Evolutionary conservation across 2,797 vertebrate species (phyloP), one percentile per base, ranked within the genome.

Genomic region (Coregonus sp.): DNA sequence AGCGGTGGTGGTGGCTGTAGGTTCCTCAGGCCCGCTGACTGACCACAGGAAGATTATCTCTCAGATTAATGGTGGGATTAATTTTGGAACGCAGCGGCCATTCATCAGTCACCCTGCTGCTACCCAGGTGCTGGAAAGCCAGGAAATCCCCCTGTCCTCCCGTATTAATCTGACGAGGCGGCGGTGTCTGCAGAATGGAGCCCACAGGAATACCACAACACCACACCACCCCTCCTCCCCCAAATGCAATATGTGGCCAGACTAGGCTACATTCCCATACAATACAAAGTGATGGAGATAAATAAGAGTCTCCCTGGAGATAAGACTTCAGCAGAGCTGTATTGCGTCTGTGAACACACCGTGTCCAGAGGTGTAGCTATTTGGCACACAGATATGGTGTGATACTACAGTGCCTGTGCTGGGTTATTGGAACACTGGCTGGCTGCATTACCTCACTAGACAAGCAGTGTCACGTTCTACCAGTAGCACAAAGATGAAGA

Each of bases 31-130:
- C 72, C 77, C 90, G 1, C 59, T 63, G 59, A 25, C 87, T 88
- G 91, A 91, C 93, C 86, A 85, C 85, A 91, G 92, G 89, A 93
- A 91, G 93, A 93, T 94, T 94, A 92, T 93, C 91, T 93, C 91
- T 90, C 87, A 92, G 92, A 94, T 95, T 94, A 90, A 94, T 95
- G 89, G 68, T 83, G 83, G 93, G 93, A 95, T 90, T 91, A 94
- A 95, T 94, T 93, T 84, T 81, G 86, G 90, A n/a, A 88, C 87
- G 88, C 56, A 29, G 59, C 20, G 2, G 72, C 87, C 85, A 88
- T 94, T 94, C 89, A 92, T 94, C 93, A 94, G 92, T 90, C 25
- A 11, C 92, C 85, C 91, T 11, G 7, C 92, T 84, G 76, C 74
- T 90, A 91, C 4, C 14, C 89, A 83, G 87, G 54, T 76, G 81